Base-by-base conservation (phyloP, 2,888 invertebrate genomes). In the Tipula unca region DNA sequence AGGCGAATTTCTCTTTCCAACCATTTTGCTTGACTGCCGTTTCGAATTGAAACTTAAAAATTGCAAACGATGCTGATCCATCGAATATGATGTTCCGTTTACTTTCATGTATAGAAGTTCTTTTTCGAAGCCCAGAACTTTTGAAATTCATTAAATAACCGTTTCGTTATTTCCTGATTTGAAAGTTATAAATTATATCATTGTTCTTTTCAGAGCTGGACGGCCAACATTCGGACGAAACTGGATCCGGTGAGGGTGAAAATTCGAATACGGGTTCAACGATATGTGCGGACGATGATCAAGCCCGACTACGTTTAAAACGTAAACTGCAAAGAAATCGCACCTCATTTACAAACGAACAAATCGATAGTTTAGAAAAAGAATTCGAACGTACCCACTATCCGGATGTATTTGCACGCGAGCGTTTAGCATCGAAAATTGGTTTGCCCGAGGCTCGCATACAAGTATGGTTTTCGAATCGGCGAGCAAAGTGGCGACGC, bases 401-500 rank as follows among this genome's bases (percentile, higher is more conserved):
- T 89, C 98, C 98, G 0, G 98, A 98, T 90, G 98, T 98, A 0
- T 98, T 98, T 90, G 97, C 98, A 0, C 92, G 98, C 48, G 98
- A 98, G 90, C 93, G 97, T 89, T 92, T 98, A 85, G 98, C 98
- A 0, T 95, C 95, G 0, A 98, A 97, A 90, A 98, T 98, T 88
- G 96, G 96, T 42, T 93, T 98, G 85, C 98, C 98, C 0, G 98
- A 98, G 91, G 98, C 98, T 3, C 93, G 98, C 89, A 98, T 98
- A 92, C 98, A 98, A 94, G 96, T 96, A 82, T 99, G 99, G 99
- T 99, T 99, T 92, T 99, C 98, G 87, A 99, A 99, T 92, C 95
- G 99, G 86, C 94, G 99, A 85, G 99, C 99, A 88, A 99, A 99
- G 93, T 99, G 99, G 98, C 95, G 99, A 85, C 94, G 99, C 20